These are phyloP conservation scores for Tetragnatha montana DNA, from an alignment of 2,888 invertebrate genomes.

Conservation along the genomic window DNA sequence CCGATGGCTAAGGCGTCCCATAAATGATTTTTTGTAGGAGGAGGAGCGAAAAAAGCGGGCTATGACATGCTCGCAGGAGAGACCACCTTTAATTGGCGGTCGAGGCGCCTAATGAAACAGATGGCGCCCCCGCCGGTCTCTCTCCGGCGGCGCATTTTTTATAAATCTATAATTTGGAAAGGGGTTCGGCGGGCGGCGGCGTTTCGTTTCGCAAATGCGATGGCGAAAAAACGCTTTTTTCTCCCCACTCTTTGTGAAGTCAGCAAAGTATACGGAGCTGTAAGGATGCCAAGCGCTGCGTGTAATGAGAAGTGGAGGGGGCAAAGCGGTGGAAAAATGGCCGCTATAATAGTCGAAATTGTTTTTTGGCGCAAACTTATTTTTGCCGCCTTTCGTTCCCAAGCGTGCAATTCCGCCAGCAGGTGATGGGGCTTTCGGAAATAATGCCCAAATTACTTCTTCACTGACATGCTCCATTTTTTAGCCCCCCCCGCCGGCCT, in stretches of 20 bases:
- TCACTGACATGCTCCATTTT: conserved; percentile 59
- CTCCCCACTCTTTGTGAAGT: conserved; percentile 60
- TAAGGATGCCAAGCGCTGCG: conserved; percentile 69
- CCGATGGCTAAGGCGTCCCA: conserved; percentile 68
- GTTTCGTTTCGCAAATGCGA: conserved; percentile 60
- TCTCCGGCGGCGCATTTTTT: conserved; percentile 43
- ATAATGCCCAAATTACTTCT: conserved; percentile 69
- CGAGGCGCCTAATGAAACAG: conserved; percentile 68
- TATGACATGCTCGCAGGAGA: conserved; percentile 17
- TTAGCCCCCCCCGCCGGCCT: conserved; percentile 38
- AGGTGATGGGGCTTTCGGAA: conserved; percentile 69
- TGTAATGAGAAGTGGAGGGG: conserved; percentile 68
- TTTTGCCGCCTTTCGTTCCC: conserved; percentile 39
- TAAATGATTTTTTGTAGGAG: conserved; percentile 69
- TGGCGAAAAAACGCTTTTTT: conserved; percentile 38
- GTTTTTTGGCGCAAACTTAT: conserved; percentile 67
- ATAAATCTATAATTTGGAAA: conserved; percentile 60
- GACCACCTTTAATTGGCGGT: conserved; percentile 67
- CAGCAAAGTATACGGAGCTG: conserved; percentile 70
- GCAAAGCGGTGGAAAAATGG: conserved; percentile 70
- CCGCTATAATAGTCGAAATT: conserved; percentile 70
- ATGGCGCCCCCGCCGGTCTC: conserved; percentile 54
- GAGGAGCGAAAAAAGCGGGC: conserved; percentile 9
- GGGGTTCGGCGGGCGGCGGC: conserved; percentile 52
- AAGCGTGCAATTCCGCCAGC: conserved; percentile 60